Base-by-base conservation (phyloP, 2,888 invertebrate genomes). In the Parascotia fuliginaria region DNA sequence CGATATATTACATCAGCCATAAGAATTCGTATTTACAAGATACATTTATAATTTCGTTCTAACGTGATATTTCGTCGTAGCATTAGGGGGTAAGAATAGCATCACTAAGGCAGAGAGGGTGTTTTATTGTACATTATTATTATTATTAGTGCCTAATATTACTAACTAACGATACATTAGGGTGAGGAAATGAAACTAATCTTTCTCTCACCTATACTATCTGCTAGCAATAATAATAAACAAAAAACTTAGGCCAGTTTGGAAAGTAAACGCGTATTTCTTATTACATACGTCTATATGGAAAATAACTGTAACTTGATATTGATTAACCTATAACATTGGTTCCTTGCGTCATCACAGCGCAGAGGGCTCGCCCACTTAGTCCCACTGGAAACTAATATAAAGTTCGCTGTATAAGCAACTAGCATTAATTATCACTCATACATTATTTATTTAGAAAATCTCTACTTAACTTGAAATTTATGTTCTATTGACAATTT, bases 41-140 rank as follows among this genome's bases (percentile, higher is more conserved):
- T 81, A 81, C 79, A 81, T 70, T 24, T 75, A 81, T 79, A 81
- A 78, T 77, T 83, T 83, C 67, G 75, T 80, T 81, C 81, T 86
- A 86, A 82, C 55, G 77, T 84, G 87, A 85, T 82, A 85, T 83
- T 76, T 76, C 75, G 66, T 81, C 73, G 65, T 83, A 84, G 87
- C 87, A 77, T 85, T 80, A 83, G 80, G 87, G 87, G 87, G 80
- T 87, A 84, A 87, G 83, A 84, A 83, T 86, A 89, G 89, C 89
- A 75, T 88, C 85, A 86, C 88, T 90, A 90, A 90, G 90, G 89
- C 89, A 89, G 87, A 88, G 83, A 87, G 88, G 88, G 89, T 89
- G 87, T 84, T 85, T 85, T 87, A 89, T 89, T 89, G 89, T 90
- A 90, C 88, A 89, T 79, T 73, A 79, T 78, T 77, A 79, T 78